Conservation (phyloP, 2,888 invertebrate genomes). For the Apodemia hepburni region DNA sequence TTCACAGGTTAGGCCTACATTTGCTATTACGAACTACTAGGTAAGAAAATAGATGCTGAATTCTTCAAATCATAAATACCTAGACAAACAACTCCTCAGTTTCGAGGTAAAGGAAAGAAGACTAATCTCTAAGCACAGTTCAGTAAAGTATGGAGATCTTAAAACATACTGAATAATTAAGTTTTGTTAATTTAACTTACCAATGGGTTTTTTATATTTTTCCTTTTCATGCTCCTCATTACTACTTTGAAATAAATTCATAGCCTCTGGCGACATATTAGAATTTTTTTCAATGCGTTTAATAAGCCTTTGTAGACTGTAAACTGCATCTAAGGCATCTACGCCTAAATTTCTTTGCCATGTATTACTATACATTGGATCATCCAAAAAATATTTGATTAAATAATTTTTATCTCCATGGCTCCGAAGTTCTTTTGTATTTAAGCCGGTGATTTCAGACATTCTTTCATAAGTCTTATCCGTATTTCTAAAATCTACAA, state of each 20-base stretch:
- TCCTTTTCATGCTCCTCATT: constrained; percentile 27
- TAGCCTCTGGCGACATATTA: constrained; percentile 34
- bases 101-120: too few species aligned
- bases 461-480: constrained; percentile 51
- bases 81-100: too few species aligned
- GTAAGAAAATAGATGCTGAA: too few species aligned
- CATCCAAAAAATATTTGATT: constrained; percentile 55
- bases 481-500: constrained; percentile 52
- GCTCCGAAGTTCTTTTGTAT: constrained; percentile 51
- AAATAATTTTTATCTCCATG: constrained; percentile 52
- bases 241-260: constrained; percentile 18
- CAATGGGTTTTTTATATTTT: constrained; percentile 25
- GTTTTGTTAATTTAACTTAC: background rate
- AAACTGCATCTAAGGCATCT: constrained; percentile 46
- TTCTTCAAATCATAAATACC: too few species aligned
- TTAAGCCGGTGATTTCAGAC: constrained; percentile 53
- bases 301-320: constrained; percentile 50
- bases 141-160: too few species aligned
- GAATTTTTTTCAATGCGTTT: constrained; percentile 49
- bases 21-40: too few species aligned
- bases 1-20: too few species aligned
- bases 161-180: too few species aligned
- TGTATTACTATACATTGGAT: constrained; percentile 46
- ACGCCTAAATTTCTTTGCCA: constrained; percentile 50
- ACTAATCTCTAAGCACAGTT: too few species aligned